Conservation (phyloP, 2,797 vertebrate genomes). For the Anabas testudineus region DNA sequence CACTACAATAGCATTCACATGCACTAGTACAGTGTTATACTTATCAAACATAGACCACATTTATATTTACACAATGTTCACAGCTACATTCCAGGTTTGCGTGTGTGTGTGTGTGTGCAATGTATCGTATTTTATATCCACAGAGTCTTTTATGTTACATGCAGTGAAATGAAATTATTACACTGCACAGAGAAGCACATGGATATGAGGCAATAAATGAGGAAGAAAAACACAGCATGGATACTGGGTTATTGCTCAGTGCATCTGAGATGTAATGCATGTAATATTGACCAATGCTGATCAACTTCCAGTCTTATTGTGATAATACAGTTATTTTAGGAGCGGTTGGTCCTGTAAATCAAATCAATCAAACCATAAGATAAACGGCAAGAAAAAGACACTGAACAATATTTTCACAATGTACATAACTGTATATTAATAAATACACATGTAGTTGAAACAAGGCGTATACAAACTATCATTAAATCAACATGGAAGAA, state of each 20-base stretch:
- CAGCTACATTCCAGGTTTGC: slow-evolving; percentile 82
- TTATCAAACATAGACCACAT: slow-evolving; percentile 73
- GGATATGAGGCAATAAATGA: slow-evolving; percentile 31
- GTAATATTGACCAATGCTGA: slow-evolving; percentile 31
- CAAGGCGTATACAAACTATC: slow-evolving; percentile 53
- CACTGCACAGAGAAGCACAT: slow-evolving; percentile 46
- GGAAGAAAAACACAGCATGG: slow-evolving; percentile 38
- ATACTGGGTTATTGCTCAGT: slow-evolving; percentile 62
- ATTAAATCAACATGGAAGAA: slow-evolving; percentile 66
- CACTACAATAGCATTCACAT: slow-evolving; percentile 91
- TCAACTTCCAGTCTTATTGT: slow-evolving; percentile 50
- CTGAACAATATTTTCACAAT: slow-evolving; percentile 60
- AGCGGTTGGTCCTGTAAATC: slow-evolving; percentile 60
- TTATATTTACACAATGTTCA: slow-evolving; percentile 84
- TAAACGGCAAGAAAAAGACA: slow-evolving; percentile 26
- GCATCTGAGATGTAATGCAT: slow-evolving; percentile 50
- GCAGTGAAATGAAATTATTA: slow-evolving; percentile 48
- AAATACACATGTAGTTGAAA: slow-evolving; percentile 74
- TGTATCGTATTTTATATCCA: slow-evolving; percentile 25
- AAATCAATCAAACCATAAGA: slow-evolving; percentile 34
- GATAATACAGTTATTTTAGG: slow-evolving; percentile 40
- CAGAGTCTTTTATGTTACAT: slow-evolving; percentile 39
- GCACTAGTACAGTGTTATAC: slow-evolving; percentile 84
- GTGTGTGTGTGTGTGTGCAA: slow-evolving; percentile 39
- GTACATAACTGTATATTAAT: slow-evolving; percentile 72